These are phyloP conservation scores for Carterocephalus palaemon DNA, from an alignment of 2,888 invertebrate species.

Conservation along the genomic window DNA sequence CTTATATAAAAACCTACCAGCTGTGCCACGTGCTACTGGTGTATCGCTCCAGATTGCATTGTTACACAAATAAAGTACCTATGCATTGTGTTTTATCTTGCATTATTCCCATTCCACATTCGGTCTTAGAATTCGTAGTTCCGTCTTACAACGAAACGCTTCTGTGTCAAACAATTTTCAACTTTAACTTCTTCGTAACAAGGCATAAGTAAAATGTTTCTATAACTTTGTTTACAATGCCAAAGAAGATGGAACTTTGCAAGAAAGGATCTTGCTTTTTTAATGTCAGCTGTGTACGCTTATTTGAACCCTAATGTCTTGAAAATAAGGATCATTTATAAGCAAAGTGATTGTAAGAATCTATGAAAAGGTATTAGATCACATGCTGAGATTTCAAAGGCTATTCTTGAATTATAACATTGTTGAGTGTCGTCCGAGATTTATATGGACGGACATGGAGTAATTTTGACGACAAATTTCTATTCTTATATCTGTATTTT, in stretches of 20 bases:
- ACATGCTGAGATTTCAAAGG: conserved; percentile 6
- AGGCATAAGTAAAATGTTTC: background rate
- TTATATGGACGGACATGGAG: conserved; percentile 6
- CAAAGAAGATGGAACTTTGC: conserved; percentile 6
- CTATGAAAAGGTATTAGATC: conserved; percentile 17
- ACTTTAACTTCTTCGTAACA: background rate
- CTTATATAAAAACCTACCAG: conserved; percentile 10
- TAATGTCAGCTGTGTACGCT: background rate
- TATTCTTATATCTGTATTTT: background rate
- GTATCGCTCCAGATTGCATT: conserved; percentile 48
- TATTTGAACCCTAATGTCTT: conserved; percentile 2
- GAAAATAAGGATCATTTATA: background rate
- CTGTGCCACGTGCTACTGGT: conserved; percentile 41
- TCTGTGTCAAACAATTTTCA: background rate
- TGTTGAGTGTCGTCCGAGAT: conserved; percentile 1
- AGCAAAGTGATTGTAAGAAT: background rate
- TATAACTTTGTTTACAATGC: background rate
- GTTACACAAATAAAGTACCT: conserved; percentile 24
- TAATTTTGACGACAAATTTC: conserved; percentile 20
- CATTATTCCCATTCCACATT: conserved; percentile 6
- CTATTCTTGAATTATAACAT: conserved; percentile 17
- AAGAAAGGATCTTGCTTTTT: background rate
- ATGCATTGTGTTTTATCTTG: conserved; percentile 10
- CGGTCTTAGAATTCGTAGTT: conserved; percentile 8
- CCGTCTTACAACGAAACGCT: background rate